phyloP scores from a whole-genome alignment of 2,797 vertebrate species.

The Rhinatrema bivittatum region DNA sequence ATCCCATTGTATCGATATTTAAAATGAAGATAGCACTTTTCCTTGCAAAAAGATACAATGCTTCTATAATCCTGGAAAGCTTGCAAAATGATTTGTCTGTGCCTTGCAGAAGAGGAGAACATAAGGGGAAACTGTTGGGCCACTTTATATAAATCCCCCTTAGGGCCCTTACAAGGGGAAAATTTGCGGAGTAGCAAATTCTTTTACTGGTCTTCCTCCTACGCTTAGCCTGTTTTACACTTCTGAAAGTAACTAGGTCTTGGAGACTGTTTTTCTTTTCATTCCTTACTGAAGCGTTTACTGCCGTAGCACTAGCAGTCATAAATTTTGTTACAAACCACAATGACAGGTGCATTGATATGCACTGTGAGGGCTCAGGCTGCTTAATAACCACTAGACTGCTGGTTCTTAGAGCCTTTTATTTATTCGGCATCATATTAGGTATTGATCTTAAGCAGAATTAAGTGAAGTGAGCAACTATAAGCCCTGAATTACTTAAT shows the following conservation, averaged over 20 bases:
- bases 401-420: constrained; percentile 58
- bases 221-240: constrained; percentile 83
- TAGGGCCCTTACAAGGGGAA: constrained; percentile 39
- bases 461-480: constrained; percentile 59
- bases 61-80: constrained; percentile 3
- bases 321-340: constrained; percentile 91
- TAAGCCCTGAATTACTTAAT: constrained; percentile 35
- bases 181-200: constrained; percentile 73
- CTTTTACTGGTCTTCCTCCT: constrained; percentile 87
- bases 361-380: constrained; percentile 74
- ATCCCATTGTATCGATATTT: too few relatives aligned
- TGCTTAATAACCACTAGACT: constrained; percentile 69
- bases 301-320: constrained; percentile 78
- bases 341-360: constrained; percentile 99
- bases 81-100: neutral
- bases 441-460: constrained; percentile 63
- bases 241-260: constrained; percentile 70
- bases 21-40: too few relatives aligned
- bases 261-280: constrained; percentile 79
- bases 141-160: constrained; percentile 62
- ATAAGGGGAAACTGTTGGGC: constrained; percentile 5
- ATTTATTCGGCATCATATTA: constrained; percentile 70
- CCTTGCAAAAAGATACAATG: too few relatives aligned
- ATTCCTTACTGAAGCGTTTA: constrained; percentile 83
- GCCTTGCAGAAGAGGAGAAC: neutral